Evolutionary conservation across 2,888 invertebrate species (phyloP).

Genomic region (Amphipoea lucens): DNA sequence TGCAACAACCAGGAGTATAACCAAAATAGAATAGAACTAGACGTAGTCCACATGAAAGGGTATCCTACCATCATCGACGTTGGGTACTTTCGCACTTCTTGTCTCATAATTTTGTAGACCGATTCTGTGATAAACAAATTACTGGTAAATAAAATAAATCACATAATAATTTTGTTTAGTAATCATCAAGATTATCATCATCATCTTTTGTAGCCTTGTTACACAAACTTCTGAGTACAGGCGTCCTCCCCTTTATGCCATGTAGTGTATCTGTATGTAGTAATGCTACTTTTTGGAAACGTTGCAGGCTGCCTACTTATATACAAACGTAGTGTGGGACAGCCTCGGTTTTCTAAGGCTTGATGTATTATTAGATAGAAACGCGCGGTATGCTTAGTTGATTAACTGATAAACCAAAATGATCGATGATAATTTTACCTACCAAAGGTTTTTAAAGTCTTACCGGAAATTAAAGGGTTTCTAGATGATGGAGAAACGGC

Average conservation of each 20-base stretch:
- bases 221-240: neutral
- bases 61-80: slow-evolving; percentile 6
- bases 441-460: neutral
- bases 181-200: neutral
- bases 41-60: neutral
- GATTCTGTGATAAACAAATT: neutral
- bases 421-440: neutral
- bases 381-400: neutral
- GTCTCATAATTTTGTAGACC: fast-evolving
- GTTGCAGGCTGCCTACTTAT: neutral
- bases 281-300: neutral
- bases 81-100: neutral
- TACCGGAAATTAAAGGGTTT: neutral
- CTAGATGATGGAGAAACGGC: neutral
- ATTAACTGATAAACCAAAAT: neutral
- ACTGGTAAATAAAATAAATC: neutral
- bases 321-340: neutral
- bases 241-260: too few relatives aligned
- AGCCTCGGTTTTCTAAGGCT: neutral
- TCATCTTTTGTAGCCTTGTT: neutral
- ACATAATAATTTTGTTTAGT: neutral
- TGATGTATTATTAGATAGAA: neutral
- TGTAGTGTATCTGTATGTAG: neutral
- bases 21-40: slow-evolving; percentile 19
- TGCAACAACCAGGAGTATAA: slow-evolving; percentile 29